Evolutionary conservation across 1,140 invertebrate genomes (phyloP).

Genomic region (Sitophilus oryzae): DNA sequence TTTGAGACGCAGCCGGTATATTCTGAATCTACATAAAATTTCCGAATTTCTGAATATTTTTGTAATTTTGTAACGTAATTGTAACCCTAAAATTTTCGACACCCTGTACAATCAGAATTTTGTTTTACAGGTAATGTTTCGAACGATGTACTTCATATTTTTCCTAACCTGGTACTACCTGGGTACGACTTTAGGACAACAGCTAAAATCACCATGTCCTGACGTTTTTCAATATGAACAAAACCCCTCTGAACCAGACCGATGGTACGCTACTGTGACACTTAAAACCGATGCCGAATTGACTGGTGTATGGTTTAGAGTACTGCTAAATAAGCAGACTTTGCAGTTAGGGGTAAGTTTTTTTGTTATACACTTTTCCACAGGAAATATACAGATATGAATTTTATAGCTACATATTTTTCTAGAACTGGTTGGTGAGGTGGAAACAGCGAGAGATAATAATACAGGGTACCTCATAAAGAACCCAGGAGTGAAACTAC

Average conservation of each 20-base stretch:
- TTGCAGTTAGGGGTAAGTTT: slow-evolving; percentile 39
- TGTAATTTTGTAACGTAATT: too few relatives aligned
- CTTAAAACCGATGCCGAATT: slow-evolving; percentile 29
- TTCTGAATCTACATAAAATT: too few relatives aligned
- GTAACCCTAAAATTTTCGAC: too few relatives aligned
- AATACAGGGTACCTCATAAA: slow-evolving; percentile 37
- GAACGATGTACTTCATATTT: background rate
- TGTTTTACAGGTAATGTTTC: background rate
- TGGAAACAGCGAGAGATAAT: slow-evolving; percentile 37
- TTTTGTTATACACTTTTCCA: background rate
- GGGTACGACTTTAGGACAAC: slow-evolving; percentile 6
- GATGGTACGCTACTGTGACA: slow-evolving; percentile 37
- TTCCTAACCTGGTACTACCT: background rate
- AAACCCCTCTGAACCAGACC: slow-evolving; percentile 26
- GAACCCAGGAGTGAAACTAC: slow-evolving; percentile 35
- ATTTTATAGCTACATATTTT: background rate
- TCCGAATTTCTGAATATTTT: too few relatives aligned
- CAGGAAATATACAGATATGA: background rate
- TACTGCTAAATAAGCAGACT: slow-evolving; percentile 33
- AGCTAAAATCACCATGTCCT: slow-evolving; percentile 37
- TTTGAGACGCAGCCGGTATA: too few relatives aligned
- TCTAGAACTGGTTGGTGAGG: slow-evolving; percentile 44
- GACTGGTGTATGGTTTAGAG: slow-evolving; percentile 37
- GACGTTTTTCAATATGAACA: slow-evolving; percentile 34
- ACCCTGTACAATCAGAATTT: too few relatives aligned